Percentiles rank a stretch among this genome's conserved stretches.
Conservation (phyloP, 2,888 invertebrate species). For the Argyra leucocephala region DNA sequence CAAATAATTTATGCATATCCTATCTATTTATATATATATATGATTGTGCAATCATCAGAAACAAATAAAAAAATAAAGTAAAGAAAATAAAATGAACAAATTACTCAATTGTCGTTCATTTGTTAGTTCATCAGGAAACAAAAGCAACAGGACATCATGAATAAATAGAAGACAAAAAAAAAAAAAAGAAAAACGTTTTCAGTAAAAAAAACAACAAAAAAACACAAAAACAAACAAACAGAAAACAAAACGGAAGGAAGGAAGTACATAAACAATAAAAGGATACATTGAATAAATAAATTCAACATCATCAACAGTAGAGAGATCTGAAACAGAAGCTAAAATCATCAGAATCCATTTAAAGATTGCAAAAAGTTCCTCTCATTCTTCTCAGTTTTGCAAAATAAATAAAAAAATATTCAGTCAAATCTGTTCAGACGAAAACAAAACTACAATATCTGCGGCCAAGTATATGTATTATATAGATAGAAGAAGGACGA, state of each 20-base stretch:
- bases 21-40: not conserved
- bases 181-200: not conserved
- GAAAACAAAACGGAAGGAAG: not conserved
- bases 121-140: not conserved
- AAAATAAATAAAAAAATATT: no score
- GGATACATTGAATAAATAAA: constrained; percentile 18
- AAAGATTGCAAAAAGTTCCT: not conserved
- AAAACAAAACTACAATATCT: no score
- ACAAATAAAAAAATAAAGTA: not conserved
- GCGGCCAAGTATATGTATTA: no score
- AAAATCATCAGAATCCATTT: not conserved
- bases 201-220: not conserved
- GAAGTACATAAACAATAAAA: constrained; percentile 7
- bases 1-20: not conserved
- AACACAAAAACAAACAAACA: not conserved
- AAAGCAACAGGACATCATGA: not conserved
- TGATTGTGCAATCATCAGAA: not conserved
- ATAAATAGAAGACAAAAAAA: not conserved
- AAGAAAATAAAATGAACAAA: not conserved
- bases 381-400: no score
- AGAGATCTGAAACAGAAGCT: not conserved
- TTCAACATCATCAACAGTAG: constrained; percentile 22
- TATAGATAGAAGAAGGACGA: no score
- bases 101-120: not conserved
- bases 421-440: no score